Conservation (phyloP, 1,140 invertebrate species). For the Drosophila repletoides region DNA sequence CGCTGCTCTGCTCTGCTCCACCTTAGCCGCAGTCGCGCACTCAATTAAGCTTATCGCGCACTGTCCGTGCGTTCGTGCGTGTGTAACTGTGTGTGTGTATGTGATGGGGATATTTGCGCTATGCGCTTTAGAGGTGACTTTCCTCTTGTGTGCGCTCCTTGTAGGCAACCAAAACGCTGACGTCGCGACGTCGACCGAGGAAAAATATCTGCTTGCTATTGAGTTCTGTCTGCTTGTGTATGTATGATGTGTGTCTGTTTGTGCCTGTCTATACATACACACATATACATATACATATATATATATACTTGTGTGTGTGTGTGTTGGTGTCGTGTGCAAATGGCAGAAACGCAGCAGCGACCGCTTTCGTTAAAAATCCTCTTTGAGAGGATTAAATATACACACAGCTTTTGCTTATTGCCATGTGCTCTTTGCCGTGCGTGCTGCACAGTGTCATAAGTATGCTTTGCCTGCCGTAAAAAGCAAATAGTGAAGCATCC, state of each 20-base stretch:
- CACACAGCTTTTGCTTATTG: conserved; percentile 61
- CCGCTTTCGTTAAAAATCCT: conserved; percentile 75
- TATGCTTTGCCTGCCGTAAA: not conserved
- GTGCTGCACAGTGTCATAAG: conserved; percentile 55
- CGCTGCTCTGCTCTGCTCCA: conserved; percentile 31
- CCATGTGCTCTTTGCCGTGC: conserved; percentile 41
- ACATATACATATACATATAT: not conserved
- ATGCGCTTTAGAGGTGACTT: conserved; percentile 78
- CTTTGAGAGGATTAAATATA: conserved; percentile 82
- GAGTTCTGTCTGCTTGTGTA: conserved; percentile 39
- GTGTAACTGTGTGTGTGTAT: conserved; percentile 18
- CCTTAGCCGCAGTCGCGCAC: conserved; percentile 39
- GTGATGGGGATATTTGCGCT: conserved; percentile 66
- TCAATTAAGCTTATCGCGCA: conserved; percentile 81
- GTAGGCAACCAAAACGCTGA: conserved; percentile 34
- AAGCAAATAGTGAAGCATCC: conserved; percentile 17
- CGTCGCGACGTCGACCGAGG: conserved; percentile 22
- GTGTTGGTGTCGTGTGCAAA: conserved; percentile 78
- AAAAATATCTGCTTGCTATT: conserved; percentile 53
- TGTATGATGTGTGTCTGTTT: too few relatives aligned
- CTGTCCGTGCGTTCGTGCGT: conserved; percentile 31
- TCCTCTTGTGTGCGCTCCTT: conserved; percentile 69
- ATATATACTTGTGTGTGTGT: conserved; percentile 13
- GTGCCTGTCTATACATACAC: not conserved
- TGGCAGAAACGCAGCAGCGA: conserved; percentile 41